Evolutionary conservation across 2,888 invertebrate species (phyloP).

Genomic region (Thecocarcelia acutangulata): DNA sequence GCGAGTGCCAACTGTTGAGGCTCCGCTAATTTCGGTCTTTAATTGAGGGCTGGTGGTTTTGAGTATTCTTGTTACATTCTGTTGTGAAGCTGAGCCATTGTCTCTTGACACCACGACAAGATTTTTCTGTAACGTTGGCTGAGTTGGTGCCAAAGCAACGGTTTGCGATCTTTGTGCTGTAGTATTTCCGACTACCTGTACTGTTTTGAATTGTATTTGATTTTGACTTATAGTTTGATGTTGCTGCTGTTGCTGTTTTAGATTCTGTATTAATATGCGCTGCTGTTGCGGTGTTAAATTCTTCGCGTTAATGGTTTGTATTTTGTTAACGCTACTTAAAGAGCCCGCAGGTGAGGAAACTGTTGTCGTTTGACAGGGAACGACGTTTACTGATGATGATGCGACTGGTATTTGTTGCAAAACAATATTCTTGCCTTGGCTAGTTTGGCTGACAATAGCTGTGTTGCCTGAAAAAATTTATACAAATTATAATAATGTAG

Average conservation of each 20-base stretch:
- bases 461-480: slow-evolving; percentile 75
- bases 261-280: slow-evolving; percentile 78
- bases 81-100: slow-evolving; percentile 46
- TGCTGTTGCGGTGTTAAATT: slow-evolving; percentile 79
- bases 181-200: slow-evolving; percentile 67
- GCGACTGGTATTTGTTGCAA: slow-evolving; percentile 68
- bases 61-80: slow-evolving; percentile 65
- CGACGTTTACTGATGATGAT: slow-evolving; percentile 61
- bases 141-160: slow-evolving; percentile 57
- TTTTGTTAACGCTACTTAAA: slow-evolving; percentile 69
- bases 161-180: slow-evolving; percentile 64
- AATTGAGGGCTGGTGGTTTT: slow-evolving; percentile 58
- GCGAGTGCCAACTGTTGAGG: slow-evolving; percentile 45
- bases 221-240: slow-evolving; percentile 69
- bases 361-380: slow-evolving; percentile 65
- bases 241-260: slow-evolving; percentile 76
- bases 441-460: slow-evolving; percentile 72
- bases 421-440: slow-evolving; percentile 69
- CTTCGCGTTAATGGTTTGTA: slow-evolving; percentile 76
- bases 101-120: slow-evolving; percentile 49
- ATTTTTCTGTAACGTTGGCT: slow-evolving; percentile 50
- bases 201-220: slow-evolving; percentile 74
- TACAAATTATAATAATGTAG: too few species aligned
- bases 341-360: slow-evolving; percentile 61
- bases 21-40: slow-evolving; percentile 44